Base-by-base conservation (phyloP, 2,888 invertebrate species). In the Sinodicranocentrus sp. region DNA sequence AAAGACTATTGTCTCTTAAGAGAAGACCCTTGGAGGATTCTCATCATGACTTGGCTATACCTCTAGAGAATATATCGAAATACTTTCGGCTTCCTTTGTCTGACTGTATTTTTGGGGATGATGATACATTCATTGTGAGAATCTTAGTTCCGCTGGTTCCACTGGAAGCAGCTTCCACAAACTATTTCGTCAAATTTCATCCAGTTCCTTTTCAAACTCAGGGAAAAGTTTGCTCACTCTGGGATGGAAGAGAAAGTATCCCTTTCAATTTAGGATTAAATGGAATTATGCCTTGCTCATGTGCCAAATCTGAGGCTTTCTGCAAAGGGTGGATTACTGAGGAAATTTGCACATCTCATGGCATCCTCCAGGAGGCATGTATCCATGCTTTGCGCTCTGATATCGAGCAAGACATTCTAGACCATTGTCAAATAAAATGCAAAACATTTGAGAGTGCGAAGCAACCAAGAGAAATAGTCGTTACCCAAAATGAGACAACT, bases 51-150 rank as follows among this genome's bases (percentile, higher is more conserved):
- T 71, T 86, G 23, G 52, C 84, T 1, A 82, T 86, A 15, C 76
- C 84, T 15, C 10, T 80, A 5, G 65, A 82, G 2, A 25, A 78
- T 8, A 67, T 83, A 8, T 57, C 82, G 15, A 79, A 59, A 48
- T 86, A 86, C 59, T 86, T 83, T 71, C 59, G 80, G 23, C 76
- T 84, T 72, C 83, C 84, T 15, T 10, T 86, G 23, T 23, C 84
- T 2, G 84, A 86, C 75, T 86, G 86, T 39, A 83, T 84, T 10
- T 86, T 84, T 77, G 61, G 77, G 1, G 75, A 71, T 19, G 71
- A 86, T 33, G 61, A 77, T 17, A 61, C 61, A 3, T 59, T 86
- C 15, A 39, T 83, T 15, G 83, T 86, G 10, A 61, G 84, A 65
- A 67, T 86, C 70, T 54, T 86, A 54, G 63, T 84, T 23, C 86